phyloP scores from a whole-genome alignment of 2,113 vertebrate species.

The Alces alces region DNA sequence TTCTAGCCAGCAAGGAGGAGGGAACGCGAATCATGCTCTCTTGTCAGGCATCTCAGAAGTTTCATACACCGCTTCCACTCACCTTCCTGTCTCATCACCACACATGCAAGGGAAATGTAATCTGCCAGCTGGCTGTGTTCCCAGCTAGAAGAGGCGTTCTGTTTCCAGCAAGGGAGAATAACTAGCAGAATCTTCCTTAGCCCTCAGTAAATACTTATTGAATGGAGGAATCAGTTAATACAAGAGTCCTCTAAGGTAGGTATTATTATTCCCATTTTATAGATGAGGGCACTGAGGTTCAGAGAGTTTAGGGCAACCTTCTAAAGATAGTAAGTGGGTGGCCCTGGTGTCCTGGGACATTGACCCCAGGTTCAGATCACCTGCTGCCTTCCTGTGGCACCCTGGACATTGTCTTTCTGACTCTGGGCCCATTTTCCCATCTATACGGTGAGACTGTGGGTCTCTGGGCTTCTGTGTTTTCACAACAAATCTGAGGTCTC shows the following conservation, averaged over 20 bases:
- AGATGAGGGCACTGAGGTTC: neutral
- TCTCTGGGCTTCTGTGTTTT: neutral
- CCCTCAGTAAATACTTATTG: neutral
- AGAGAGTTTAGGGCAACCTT: neutral
- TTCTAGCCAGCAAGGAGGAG: neutral
- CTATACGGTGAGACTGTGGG: neutral
- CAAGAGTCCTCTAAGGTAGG: neutral
- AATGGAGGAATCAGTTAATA: neutral
- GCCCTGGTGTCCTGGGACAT: neutral
- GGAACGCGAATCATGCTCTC: neutral
- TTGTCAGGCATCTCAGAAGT: neutral
- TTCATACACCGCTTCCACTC: too few relatives aligned
- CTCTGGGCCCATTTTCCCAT: accelerated
- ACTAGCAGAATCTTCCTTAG: neutral
- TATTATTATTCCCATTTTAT: neutral
- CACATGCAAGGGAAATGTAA: neutral
- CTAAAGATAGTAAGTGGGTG: neutral
- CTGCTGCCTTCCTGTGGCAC: neutral
- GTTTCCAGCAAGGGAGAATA: neutral
- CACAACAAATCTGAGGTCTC: neutral
- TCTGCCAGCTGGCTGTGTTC: neutral
- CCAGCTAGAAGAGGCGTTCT: neutral
- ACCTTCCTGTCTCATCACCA: neutral
- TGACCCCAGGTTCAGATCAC: too few relatives aligned
- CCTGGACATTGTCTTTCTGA: neutral